Evolutionary conservation across 2,888 invertebrate genomes (phyloP).

Genomic region (Agrochola lota): DNA sequence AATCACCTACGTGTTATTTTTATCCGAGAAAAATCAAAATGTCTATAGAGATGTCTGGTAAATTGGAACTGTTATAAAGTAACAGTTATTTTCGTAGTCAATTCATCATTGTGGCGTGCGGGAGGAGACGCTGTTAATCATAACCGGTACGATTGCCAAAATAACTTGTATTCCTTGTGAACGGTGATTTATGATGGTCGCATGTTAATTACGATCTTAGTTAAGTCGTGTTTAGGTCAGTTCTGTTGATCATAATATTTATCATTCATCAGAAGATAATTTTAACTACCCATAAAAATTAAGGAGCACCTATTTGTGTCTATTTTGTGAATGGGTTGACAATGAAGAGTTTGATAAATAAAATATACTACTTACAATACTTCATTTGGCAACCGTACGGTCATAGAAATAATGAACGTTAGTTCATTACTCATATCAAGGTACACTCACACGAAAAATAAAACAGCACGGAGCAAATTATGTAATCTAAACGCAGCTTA

Average conservation of each 20-base stretch:
- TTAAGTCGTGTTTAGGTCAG: constrained; percentile 73
- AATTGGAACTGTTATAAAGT: constrained; percentile 78
- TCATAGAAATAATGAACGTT: constrained; percentile 7
- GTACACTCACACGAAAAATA: constrained; percentile 32
- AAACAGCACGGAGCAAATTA: constrained; percentile 39
- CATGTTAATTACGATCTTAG: constrained; percentile 80
- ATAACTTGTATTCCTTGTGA: constrained; percentile 84
- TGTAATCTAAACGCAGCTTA: constrained; percentile 55
- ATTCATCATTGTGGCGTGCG: constrained; percentile 82
- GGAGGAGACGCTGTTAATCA: constrained; percentile 78
- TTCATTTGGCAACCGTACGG: constrained; percentile 19
- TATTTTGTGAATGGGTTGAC: background rate
- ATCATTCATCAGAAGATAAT: constrained; percentile 12
- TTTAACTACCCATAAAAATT: constrained; percentile 18
- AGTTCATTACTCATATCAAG: background rate
- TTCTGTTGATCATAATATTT: constrained; percentile 67
- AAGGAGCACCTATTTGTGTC: background rate
- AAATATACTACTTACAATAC: background rate
- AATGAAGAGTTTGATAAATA: background rate
- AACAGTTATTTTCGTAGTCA: constrained; percentile 83
- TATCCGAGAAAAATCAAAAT: constrained; percentile 30
- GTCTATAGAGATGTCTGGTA: constrained; percentile 42
- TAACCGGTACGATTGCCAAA: constrained; percentile 85
- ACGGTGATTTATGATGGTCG: constrained; percentile 81
- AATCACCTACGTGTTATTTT: constrained; percentile 17